Conservation (phyloP, 2,797 vertebrate genomes). For the Perodicticus potto region DNA sequence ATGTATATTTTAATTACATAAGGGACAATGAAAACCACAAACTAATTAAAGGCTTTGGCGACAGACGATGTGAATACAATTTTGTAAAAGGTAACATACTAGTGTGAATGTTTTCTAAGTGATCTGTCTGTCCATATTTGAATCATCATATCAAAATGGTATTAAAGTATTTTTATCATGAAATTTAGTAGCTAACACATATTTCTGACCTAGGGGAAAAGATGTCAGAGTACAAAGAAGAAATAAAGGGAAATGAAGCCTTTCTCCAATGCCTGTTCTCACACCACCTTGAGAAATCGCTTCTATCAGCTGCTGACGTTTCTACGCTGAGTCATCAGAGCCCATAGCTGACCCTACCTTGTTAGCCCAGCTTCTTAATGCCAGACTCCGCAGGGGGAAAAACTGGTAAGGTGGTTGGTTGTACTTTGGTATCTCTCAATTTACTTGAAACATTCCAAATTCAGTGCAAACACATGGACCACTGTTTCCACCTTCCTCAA, state of each 20-base stretch:
- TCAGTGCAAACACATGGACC: neutral
- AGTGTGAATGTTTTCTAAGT: neutral
- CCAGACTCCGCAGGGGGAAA: neutral
- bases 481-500: neutral
- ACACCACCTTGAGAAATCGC: too few species aligned
- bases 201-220: neutral
- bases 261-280: neutral
- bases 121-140: neutral
- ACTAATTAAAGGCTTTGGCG: neutral
- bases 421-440: neutral
- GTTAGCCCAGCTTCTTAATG: neutral
- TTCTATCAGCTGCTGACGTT: neutral
- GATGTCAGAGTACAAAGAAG: neutral
- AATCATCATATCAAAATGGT: constrained; percentile 1
- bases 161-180: neutral
- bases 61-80: neutral
- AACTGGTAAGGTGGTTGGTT: neutral
- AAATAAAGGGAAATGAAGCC: neutral
- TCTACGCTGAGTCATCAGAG: neutral
- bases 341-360: neutral
- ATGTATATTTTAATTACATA: neutral
- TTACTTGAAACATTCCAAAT: neutral
- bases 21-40: neutral
- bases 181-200: neutral
- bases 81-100: neutral